A percentile compares a stretch with the other conserved stretches of the same genome.
These are phyloP conservation scores for Agapornis roseicollis DNA, from an alignment of 2,113 vertebrate genomes.

Conservation along the genomic window DNA sequence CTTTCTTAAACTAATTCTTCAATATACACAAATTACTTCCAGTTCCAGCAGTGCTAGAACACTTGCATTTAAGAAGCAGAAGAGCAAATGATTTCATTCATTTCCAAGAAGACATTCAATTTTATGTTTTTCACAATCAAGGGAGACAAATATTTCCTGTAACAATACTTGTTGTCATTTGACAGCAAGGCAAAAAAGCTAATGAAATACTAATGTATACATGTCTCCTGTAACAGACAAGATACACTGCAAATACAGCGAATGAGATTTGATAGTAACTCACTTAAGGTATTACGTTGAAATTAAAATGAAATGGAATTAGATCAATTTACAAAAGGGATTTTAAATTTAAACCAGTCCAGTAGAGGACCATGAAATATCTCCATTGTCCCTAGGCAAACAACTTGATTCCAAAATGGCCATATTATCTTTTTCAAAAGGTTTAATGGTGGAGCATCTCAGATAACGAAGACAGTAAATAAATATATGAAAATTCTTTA, in stretches of 20 bases:
- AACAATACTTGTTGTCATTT: neutral
- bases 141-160: neutral
- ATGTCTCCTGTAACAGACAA: neutral
- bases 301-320: neutral
- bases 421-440: neutral
- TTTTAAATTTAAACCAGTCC: neutral
- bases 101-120: neutral
- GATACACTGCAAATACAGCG: accelerated
- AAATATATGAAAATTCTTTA: neutral
- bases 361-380: neutral
- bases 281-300: neutral
- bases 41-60: neutral
- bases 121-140: neutral
- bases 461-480: neutral
- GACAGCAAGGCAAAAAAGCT: neutral
- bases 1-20: neutral
- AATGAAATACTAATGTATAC: neutral
- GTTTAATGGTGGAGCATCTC: neutral
- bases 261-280: neutral
- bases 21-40: neutral
- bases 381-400: neutral
- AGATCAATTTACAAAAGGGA: neutral
- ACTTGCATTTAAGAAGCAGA: neutral
- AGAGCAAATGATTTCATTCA: neutral
- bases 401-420: neutral